A percentile compares a stretch with the other conserved stretches of the same genome.
Conservation (phyloP, 1,140 invertebrate genomes). For the Hirudo medicinalis region DNA sequence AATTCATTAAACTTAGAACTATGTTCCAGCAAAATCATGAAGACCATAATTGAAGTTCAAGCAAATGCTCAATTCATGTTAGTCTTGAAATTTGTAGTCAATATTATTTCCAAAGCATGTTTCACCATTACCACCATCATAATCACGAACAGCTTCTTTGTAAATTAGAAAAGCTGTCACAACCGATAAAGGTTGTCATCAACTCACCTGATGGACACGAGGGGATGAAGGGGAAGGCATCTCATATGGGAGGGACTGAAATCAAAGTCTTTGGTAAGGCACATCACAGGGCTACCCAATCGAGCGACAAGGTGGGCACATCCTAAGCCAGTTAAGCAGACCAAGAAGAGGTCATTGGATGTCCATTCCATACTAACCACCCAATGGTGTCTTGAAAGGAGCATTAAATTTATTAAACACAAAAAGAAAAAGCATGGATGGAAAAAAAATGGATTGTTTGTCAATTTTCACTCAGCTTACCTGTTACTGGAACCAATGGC, state of each 20-base stretch:
- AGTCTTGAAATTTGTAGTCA: no score
- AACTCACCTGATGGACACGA: slow-evolving; percentile 31
- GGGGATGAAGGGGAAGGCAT: slow-evolving; percentile 37
- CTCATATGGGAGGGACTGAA: slow-evolving; percentile 32
- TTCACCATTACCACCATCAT: no score
- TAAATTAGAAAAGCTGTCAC: background rate
- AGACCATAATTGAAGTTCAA: no score
- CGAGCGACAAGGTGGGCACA: slow-evolving; percentile 33
- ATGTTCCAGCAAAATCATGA: no score
- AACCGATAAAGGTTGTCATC: no score
- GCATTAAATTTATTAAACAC: no score
- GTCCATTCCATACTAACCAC: slow-evolving; percentile 37
- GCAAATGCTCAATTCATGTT: no score
- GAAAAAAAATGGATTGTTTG: background rate
- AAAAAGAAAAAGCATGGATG: no score
- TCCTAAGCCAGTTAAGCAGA: slow-evolving; percentile 35
- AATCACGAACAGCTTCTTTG: no score
- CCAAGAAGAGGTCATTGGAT: slow-evolving; percentile 35
- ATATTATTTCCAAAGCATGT: no score
- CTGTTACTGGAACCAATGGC: no score
- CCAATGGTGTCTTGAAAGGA: slow-evolving; percentile 33
- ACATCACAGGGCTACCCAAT: slow-evolving; percentile 35
- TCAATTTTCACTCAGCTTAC: background rate
- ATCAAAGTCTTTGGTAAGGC: slow-evolving; percentile 32
- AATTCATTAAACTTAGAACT: no score